Base-by-base conservation (phyloP, 2,797 vertebrate species). In the Pygocentrus nattereri region DNA sequence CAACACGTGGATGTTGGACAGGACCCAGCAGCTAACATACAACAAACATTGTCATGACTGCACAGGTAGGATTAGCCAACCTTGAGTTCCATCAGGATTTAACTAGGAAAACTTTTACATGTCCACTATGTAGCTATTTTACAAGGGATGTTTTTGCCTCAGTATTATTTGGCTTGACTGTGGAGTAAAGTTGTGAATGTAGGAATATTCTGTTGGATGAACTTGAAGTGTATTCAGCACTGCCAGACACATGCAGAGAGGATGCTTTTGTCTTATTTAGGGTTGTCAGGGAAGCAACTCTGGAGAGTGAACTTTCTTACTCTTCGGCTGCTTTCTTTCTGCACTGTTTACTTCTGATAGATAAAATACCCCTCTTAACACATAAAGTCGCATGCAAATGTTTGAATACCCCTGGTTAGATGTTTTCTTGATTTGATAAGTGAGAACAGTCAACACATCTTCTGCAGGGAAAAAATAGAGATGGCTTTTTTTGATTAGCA, bases 61-160 rank as follows among this genome's bases (percentile, higher is more conserved):
- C 74, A 67, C 85, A 92, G 92, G 94, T 94, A 90, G 82, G 90
- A 81, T 64, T 47, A 11, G 25, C 27, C 18, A 11, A 11, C 41
- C 19, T 12, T 38, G 50, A 38, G 50, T 21, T 52, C 27, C 19
- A 49, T 31, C 19, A 30, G 4, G 2, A 30, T n/a, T 58, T 31
- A 23, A 64, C 13, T 30, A 27, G 47, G 34, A 12, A 49, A 54
- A 38, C 30, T 41, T 30, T 70, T 7, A 11, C 12, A 38, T 38
- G 5, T 78, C 1, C 5, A 65, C 23, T 31, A 11, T 34, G 21
- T 30, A 27, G 62, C 41, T 49, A n/a, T 78, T 67, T 83, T 64
- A 78, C 52, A 38, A 4, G 11, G 41, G 41, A 70, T 86, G 68
- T 84, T 31, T 52, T 56, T 82, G 79, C 84, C 27, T 87, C 12